phyloP scores from a whole-genome alignment of 2,888 invertebrate genomes.

The Dynastes maya region DNA sequence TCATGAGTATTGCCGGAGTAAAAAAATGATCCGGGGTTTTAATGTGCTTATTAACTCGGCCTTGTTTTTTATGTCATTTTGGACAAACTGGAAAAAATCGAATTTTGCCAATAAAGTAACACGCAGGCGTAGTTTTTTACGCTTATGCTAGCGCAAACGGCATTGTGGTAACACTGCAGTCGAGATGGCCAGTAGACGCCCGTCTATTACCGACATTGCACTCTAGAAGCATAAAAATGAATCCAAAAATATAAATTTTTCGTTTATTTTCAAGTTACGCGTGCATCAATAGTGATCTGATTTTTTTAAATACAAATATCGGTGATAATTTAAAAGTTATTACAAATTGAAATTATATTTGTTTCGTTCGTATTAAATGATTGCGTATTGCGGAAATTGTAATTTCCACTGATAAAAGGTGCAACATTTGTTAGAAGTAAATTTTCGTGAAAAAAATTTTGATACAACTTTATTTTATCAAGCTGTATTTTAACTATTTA shows the following conservation, averaged over 20 bases:
- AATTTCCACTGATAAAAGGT: background rate
- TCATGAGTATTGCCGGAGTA: background rate
- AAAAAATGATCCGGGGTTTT: too few relatives aligned
- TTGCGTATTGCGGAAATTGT: background rate
- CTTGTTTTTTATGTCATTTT: slow-evolving; percentile 17
- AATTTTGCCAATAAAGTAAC: slow-evolving; percentile 37
- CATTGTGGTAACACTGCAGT: slow-evolving; percentile 56
- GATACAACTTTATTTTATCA: too few relatives aligned
- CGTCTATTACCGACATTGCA: slow-evolving; percentile 43
- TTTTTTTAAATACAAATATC: background rate
- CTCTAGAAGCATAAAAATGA: slow-evolving; percentile 15
- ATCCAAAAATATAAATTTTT: slow-evolving; percentile 42
- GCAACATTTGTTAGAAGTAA: background rate
- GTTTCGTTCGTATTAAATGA: slow-evolving; percentile 30
- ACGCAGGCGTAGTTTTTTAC: slow-evolving; percentile 49
- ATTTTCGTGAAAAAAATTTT: too few relatives aligned
- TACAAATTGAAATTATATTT: background rate
- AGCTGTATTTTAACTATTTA: too few relatives aligned
- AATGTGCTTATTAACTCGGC: background rate
- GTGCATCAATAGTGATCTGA: slow-evolving; percentile 24
- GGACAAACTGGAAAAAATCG: slow-evolving; percentile 45
- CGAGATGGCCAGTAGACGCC: slow-evolving; percentile 57
- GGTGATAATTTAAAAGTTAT: background rate
- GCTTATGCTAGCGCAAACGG: slow-evolving; percentile 43
- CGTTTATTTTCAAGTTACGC: slow-evolving; percentile 4